Percentiles rank a stretch among this genome's conserved stretches.
Evolutionary conservation across 2,797 vertebrate genomes (phyloP).

Genomic region (Momotus momota): DNA sequence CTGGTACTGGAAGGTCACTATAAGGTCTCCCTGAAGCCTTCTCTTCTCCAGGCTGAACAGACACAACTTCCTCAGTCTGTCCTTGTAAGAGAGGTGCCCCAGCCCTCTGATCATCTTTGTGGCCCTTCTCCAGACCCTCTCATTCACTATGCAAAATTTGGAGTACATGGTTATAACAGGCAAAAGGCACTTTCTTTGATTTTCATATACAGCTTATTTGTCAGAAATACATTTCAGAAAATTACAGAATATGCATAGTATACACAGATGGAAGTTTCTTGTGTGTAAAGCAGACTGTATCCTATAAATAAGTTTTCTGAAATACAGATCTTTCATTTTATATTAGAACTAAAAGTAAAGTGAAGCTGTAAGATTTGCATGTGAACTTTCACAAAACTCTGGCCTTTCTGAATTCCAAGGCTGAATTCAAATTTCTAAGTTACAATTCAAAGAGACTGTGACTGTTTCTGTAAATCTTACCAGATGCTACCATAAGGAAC

Average conservation of each 20-base stretch:
- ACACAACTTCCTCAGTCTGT: too few relatives aligned
- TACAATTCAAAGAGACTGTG: not conserved
- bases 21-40: too few relatives aligned
- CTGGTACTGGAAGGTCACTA: too few relatives aligned
- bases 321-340: not conserved
- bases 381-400: not conserved
- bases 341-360: not conserved
- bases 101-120: too few relatives aligned
- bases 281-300: not conserved
- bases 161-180: not conserved
- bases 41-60: too few relatives aligned
- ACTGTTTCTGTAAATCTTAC: not conserved
- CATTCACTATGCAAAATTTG: not conserved
- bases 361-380: not conserved
- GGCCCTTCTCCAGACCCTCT: too few relatives aligned
- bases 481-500: not conserved
- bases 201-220: not conserved
- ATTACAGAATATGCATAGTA: fast-evolving
- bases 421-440: not conserved
- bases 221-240: not conserved
- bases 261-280: not conserved
- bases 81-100: too few relatives aligned
- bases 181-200: not conserved
- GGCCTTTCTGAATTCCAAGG: not conserved
- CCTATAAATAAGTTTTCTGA: not conserved